Base-by-base conservation (phyloP, 2,888 invertebrate genomes). In the Papilio protenor region DNA sequence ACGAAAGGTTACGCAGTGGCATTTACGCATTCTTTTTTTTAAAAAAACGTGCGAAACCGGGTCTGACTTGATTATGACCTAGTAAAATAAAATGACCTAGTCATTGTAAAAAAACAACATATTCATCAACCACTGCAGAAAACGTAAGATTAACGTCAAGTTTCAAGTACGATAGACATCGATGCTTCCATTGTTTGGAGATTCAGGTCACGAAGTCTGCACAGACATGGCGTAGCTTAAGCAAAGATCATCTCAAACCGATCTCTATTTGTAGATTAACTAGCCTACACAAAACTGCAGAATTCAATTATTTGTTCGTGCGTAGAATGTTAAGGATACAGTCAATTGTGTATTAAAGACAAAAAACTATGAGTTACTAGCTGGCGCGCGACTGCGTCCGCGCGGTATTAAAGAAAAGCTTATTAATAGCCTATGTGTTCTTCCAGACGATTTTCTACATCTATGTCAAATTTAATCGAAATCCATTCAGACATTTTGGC, bases 131-230 rank as follows among this genome's bases (percentile, higher is more conserved):
- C 21, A 27, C 33, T 59, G n/a, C 14, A 73, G 5, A 33, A 12
- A 52, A 23, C n/a, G 47, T 59, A 55, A 66, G 64, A 73, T 73
- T 73, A 57, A 70, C 57, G 73, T 71, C 33, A 27, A 27, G 27
- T 61, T 74, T 75, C 47, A 52, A 77, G 71, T 59, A 52, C 49
- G 5, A 71, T 75, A 61, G 75, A 77, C 27, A 27, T 75, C 40
- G 33, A 73, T 33, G 45, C 47, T 52, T 23, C 73, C 70, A 74
- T 77, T 73, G 73, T 70, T 70, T 64, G 71, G 52, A 64, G 18
- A 77, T 77, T 77, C 70, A 27, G 55, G 77, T 75, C 77, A 77
- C 71, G 75, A 77, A 71, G 61, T 57, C 71, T 77, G 33, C 71
- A 73, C 49, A 23, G 23, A 61, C 69, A 57, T 40, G 11, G 4